Base-by-base conservation (phyloP, 1,140 invertebrate species). In the Drosophila pruinosa region DNA sequence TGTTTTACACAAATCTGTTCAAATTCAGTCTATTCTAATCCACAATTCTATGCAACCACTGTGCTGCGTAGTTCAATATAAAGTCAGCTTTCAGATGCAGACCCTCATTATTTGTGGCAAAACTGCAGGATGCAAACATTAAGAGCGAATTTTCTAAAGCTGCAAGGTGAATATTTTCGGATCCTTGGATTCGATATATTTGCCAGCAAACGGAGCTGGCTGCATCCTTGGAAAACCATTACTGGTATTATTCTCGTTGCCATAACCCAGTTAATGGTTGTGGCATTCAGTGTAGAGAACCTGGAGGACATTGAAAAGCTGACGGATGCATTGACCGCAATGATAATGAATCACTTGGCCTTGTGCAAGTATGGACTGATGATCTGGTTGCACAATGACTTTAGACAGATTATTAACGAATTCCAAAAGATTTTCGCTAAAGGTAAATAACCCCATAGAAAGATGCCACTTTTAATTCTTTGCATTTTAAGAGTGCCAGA, bases 351-450 rank as follows among this genome's bases (percentile, higher is more conserved):
- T 4, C 41, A 71, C 2, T 24, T 77, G 15, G 45, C 67, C 10
- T 39, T 77, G 0, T 72, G 56, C 7, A 77, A 77, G 41, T 72
- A 67, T 15, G 58, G 59, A 21, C 62, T 77, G 68, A 67, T 77
- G 2, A 14, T 77, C 0, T 58, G 57, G 22, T 17, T 41, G 28
- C 59, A 58, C 0, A 22, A 38, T 7, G 74, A 76, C n/a, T 71
- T 76, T 2, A 12, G 22, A 1, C 15, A 45, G 0, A 14, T 76
- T 0, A 71, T 77, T 10, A 15, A 28, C 1, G 53, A 38, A 24
- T 77, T 77, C 24, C 74, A 65, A 0, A 10, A 54, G 21, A 43
- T 76, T 15, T 58, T 71, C 24, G 1, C 4, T 1, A 17, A 54
- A 48, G 72, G 74, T 76, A 48, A n/a, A n/a, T n/a, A n/a, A n/a